These are phyloP conservation scores for Hippoglossus hippoglossus DNA, from an alignment of 2,797 vertebrate species.

Conservation along the genomic window DNA sequence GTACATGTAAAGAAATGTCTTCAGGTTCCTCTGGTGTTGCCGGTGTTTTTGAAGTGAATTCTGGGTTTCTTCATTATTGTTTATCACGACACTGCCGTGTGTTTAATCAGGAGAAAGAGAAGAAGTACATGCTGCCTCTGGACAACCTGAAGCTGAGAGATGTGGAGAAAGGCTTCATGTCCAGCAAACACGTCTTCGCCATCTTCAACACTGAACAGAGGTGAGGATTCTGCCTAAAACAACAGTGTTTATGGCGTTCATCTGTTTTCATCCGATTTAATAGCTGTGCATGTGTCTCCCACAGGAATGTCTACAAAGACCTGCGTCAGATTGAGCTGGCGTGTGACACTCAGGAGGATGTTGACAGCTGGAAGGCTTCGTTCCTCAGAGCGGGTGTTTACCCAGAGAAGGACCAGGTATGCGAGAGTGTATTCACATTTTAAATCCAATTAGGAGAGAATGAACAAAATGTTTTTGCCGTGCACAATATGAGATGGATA, in stretches of 20 bases:
- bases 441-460: background rate
- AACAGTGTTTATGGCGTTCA: rapidly evolving
- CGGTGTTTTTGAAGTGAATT: background rate
- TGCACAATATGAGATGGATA: no score
- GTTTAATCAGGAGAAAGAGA: conserved; percentile 93
- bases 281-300: conserved; percentile 18
- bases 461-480: no score
- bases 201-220: conserved; percentile 98
- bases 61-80: background rate
- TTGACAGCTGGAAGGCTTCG: conserved; percentile 98
- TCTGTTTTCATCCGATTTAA: background rate
- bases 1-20: background rate
- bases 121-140: conserved; percentile 98
- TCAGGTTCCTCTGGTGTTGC: background rate
- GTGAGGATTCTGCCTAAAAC: conserved; percentile 72
- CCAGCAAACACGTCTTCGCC: conserved; percentile 94
- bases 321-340: conserved; percentile 96
- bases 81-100: background rate
- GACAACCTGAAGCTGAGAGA: conserved; percentile 98
- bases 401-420: conserved; percentile 95
- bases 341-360: conserved; percentile 95
- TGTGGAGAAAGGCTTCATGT: conserved; percentile 98
- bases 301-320: conserved; percentile 96
- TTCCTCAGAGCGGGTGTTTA: conserved; percentile 96
- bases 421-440: conserved; percentile 4